Base-by-base conservation (phyloP, 64 coral and sea anemone species). In the Montipora capricornis region DNA sequence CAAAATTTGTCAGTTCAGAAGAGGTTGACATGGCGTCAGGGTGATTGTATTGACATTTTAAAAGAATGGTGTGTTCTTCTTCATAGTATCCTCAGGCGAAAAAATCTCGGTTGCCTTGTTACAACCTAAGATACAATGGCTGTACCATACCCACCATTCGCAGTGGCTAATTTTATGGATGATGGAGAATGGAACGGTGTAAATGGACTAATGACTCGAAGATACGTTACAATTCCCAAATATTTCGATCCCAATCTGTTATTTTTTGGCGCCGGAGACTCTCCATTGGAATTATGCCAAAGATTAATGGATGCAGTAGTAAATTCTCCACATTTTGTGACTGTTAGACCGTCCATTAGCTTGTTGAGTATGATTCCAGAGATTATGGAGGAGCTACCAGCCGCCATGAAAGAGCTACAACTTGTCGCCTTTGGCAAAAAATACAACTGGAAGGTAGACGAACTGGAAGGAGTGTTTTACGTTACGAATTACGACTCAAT, bases 171-270 rank as follows among this genome's bases (percentile, higher is more conserved):
- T 20, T 71, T 86, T 24, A 12, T 47, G 62, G 82, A 86, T 19
- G 82, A 68, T 49, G 19, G 64, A 19, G 17, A 8, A 14, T 5
- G 19, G 4, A 64, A 86, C 8, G 19, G 46, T n/a, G 19, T 86
- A 4, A 71, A 50, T 49, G 49, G 17, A 37, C 37, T 37, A 0
- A 37, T 37, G 37, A 37, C 37, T 49, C 67, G 82, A 81, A 19
- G 47, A 68, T 80, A 49, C 53, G 62, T 76, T 17, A 37, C 48
- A 49, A 6, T 93, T 2, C 47, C 89, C 20, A 83, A 86, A 83
- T 77, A 89, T n/a, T 97, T 97, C 19, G 95, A 97, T 68, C 92
- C 95, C 0, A 97, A 97, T 17, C 51, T 97, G 57, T 76, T 97
- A 4, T 97, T 97, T 78, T 66, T 97, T 16, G 95, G 95, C 10